These are phyloP conservation scores for Trachelus stipa DNA, from an alignment of 2,888 invertebrate species.

Conservation along the genomic window DNA sequence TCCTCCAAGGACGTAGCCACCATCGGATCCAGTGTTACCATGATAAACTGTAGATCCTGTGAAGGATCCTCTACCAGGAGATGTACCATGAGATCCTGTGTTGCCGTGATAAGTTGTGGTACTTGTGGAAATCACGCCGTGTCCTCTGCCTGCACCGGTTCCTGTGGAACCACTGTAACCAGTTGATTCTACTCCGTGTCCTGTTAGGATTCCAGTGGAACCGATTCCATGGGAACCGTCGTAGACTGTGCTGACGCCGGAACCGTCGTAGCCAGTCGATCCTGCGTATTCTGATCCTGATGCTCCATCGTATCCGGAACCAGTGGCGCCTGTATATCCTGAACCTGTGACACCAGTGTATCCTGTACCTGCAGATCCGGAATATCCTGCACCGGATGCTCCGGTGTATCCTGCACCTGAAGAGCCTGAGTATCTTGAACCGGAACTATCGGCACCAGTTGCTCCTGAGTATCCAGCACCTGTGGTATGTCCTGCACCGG, in stretches of 20 bases:
- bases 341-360: neutral
- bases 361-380: conserved; percentile 44
- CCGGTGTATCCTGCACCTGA: conserved; percentile 10
- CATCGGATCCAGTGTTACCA: conserved; percentile 8
- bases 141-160: neutral
- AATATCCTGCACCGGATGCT: conserved; percentile 48
- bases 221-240: neutral
- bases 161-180: neutral
- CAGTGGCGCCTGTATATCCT: conserved; percentile 8
- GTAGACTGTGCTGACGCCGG: no score
- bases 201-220: neutral
- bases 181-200: neutral
- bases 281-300: conserved; percentile 6
- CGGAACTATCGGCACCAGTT: conserved; percentile 13
- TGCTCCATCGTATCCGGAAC: neutral
- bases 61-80: neutral
- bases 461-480: conserved; percentile 23
- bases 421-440: neutral
- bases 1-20: neutral
- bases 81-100: neutral
- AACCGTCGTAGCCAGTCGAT: neutral
- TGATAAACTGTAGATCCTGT: conserved; percentile 7
- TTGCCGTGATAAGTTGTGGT: neutral
- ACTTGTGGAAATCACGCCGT: neutral
- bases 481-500: conserved; percentile 14